Percentiles rank a stretch among this genome's conserved stretches.
phyloP scores from a whole-genome alignment of 2,113 vertebrate species.

The Eurypyga helias region DNA sequence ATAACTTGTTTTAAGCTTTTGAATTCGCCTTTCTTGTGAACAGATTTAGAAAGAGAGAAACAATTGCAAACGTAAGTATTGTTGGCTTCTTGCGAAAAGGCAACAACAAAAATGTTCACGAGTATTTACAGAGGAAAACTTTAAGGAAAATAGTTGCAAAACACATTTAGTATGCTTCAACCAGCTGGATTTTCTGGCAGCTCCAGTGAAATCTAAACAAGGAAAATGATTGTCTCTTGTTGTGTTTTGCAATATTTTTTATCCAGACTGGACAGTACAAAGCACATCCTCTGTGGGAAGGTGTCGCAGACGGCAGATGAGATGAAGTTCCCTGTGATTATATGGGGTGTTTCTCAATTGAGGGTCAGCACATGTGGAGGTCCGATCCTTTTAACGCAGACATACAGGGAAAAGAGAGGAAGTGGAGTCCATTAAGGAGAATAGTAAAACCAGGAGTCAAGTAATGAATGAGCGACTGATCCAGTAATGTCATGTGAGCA shows the following conservation, averaged over 20 bases:
- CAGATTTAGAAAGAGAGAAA: neutral
- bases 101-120: neutral
- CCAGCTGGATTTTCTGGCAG: conserved; percentile 67
- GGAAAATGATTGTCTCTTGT: conserved; percentile 37
- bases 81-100: neutral
- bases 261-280: conserved; percentile 25
- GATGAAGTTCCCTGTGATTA: conserved; percentile 44
- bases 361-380: conserved; percentile 38
- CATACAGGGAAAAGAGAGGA: conserved; percentile 5
- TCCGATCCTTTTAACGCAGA: neutral
- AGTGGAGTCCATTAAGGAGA: conserved; percentile 52
- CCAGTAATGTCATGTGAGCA: neutral
- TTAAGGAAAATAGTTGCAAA: conserved; percentile 46
- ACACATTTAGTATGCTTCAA: neutral
- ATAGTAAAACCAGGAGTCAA: conserved; percentile 58
- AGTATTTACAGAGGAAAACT: conserved; percentile 5
- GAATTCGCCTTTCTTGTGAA: neutral
- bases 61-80: neutral
- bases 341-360: conserved; percentile 35
- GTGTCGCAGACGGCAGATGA: conserved; percentile 41
- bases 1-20: neutral
- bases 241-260: conserved; percentile 34
- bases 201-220: conserved; percentile 47
- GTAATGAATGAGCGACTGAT: neutral
- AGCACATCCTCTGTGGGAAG: conserved; percentile 53